Evolutionary conservation across 2,797 vertebrate genomes (phyloP), one percentile per base, ranked within the genome.

Genomic region (Melanotaenia maccullochi): DNA sequence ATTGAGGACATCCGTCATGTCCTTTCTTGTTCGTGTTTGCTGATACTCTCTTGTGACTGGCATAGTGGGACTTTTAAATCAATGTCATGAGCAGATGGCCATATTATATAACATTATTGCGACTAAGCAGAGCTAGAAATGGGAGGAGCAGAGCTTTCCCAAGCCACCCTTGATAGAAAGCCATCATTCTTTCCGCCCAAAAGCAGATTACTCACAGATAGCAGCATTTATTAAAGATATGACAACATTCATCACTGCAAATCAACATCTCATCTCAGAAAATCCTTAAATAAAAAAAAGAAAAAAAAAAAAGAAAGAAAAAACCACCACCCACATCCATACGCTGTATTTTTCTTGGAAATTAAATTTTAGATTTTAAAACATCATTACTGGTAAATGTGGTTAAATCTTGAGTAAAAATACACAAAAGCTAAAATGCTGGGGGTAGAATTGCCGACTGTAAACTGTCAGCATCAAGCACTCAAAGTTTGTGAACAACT

Each of bases 71-170:
- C 75, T 88, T 92, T 92, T 78, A 85, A 87, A 85, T 84, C 79
- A 68, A 83, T 76, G 76, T 65, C 81, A 71, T 64, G 85, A 84
- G 82, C 93, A 94, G 92, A 93, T 93, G 91, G 90, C 40, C 55
- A 54, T 56, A 79, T 94, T 93, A 93, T 79, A 72, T 93, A 93
- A 93, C 81, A 81, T 81, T 82, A 81, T 82, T 90, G 89, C 87
- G 76, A 72, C 75, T 83, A 88, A 92, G 87, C 65, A 86, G 76
- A 89, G 77, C 75, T 81, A 76, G 71, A 69, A 71, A 59, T 33
- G 78, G 75, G 83, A 65, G 60, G 64, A 67, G 12, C 44, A 67
- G 73, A 72, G 72, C 76, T 86, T 85, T 87, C 90, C 87, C 89
- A 90, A 89, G 91, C 90, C 91, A 65, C 49, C 33, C 25, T 67